These are phyloP conservation scores for Adela reaumurella DNA, from an alignment of 2,888 invertebrate species.

Conservation along the genomic window DNA sequence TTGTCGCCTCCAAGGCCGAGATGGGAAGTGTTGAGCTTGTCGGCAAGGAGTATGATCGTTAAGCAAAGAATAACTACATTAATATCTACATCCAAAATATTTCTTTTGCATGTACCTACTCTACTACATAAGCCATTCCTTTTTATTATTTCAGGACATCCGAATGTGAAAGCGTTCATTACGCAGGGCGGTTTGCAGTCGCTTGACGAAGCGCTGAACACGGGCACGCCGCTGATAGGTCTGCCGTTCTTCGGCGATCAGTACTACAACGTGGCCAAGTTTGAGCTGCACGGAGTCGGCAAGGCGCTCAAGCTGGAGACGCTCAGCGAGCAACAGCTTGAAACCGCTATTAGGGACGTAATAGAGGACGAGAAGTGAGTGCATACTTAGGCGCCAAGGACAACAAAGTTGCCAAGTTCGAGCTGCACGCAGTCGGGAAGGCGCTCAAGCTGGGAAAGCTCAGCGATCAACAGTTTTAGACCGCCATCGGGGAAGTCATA, in stretches of 20 bases:
- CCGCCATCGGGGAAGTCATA: too few species aligned
- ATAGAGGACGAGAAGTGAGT: conserved; percentile 2
- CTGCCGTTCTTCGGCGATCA: conserved; percentile 5
- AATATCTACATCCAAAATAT: too few species aligned
- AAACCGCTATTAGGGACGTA: not conserved
- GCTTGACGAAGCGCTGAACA: conserved; percentile 1
- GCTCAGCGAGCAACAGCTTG: not conserved
- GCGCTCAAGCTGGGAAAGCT: too few species aligned
- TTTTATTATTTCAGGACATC: conserved; percentile 3
- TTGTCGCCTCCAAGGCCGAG: too few species aligned
- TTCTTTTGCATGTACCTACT: too few species aligned
- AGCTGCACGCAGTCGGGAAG: too few species aligned
- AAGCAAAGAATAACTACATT: too few species aligned
- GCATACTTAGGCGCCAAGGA: too few species aligned
- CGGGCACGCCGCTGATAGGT: conserved; percentile 3
- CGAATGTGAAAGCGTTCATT: conserved; percentile 2
- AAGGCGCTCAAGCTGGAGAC: not conserved
- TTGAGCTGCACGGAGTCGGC: not conserved
- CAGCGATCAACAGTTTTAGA: too few species aligned
- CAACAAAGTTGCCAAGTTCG: too few species aligned
- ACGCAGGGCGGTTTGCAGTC: conserved; percentile 4
- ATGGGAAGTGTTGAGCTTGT: too few species aligned
- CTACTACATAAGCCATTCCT: not conserved
- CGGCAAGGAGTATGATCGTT: too few species aligned
- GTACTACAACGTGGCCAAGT: conserved; percentile 2